Conservation (phyloP, 2,113 vertebrate genomes). For the Coryphaenoides rupestris region DNA sequence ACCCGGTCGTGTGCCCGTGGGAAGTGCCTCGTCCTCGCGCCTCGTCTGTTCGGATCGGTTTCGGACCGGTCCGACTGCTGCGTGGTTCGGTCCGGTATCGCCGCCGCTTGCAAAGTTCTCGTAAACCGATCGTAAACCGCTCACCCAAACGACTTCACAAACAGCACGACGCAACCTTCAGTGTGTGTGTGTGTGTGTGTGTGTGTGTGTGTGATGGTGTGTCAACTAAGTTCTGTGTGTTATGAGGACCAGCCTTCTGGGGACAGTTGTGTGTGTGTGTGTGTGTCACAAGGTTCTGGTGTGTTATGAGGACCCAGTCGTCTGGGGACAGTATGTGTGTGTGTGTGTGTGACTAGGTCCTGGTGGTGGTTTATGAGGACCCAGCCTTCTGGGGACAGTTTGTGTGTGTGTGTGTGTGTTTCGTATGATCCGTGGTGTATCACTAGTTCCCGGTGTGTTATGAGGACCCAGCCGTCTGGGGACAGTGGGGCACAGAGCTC, state of each 20-base stretch:
- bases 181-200: conserved; percentile 7
- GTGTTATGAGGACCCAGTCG: conserved; percentile 2
- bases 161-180: conserved; percentile 1
- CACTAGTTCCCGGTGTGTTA: background rate
- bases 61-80: too few relatives aligned
- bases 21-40: too few relatives aligned
- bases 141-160: too few relatives aligned
- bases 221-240: background rate
- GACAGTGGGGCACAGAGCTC: conserved; percentile 44
- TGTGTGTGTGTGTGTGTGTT: background rate
- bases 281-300: background rate
- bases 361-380: conserved; percentile 13
- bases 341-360: background rate
- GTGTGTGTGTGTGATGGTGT: background rate
- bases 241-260: too few relatives aligned
- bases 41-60: too few relatives aligned
- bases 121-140: too few relatives aligned
- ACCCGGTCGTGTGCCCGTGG: too few relatives aligned
- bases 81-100: too few relatives aligned
- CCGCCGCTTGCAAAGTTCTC: too few relatives aligned
- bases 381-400: too few relatives aligned
- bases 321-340: conserved; percentile 35
- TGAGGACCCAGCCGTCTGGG: conserved; percentile 23
- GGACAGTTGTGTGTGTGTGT: conserved; percentile 4
- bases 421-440: background rate